These are phyloP conservation scores for Epinephelus moara DNA, from an alignment of 2,113 vertebrate genomes.

Conservation along the genomic window DNA sequence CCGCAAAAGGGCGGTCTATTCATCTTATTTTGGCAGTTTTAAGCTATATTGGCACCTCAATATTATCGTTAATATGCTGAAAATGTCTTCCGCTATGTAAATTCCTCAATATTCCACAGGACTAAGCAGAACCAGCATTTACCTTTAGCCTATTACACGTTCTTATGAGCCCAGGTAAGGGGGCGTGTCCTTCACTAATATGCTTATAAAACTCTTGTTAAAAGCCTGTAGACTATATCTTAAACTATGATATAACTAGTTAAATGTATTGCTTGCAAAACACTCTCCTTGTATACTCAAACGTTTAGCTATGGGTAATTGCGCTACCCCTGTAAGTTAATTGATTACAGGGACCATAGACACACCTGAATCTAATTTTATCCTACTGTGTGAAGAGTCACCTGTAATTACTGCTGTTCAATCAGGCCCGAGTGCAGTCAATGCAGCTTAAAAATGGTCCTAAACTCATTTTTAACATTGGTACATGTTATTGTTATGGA, in stretches of 20 bases:
- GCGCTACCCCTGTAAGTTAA: background rate
- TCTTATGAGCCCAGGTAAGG: too few species aligned
- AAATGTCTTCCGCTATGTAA: conserved; percentile 22
- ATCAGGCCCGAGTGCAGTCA: background rate
- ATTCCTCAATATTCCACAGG: background rate
- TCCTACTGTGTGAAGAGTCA: too few species aligned
- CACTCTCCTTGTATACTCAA: background rate
- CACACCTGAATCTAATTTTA: background rate
- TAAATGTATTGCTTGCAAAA: background rate
- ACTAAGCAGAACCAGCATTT: background rate
- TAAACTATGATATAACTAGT: too few species aligned
- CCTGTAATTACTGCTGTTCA: background rate
- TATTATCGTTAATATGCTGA: background rate
- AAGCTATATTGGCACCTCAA: background rate
- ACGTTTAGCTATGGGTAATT: too few species aligned
- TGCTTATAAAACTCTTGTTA: background rate
- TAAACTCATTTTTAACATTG: too few species aligned
- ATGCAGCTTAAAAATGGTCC: too few species aligned
- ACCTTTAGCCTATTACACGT: background rate
- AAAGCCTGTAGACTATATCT: background rate
- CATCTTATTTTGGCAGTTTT: background rate
- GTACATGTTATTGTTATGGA: too few species aligned
- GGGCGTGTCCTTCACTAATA: background rate
- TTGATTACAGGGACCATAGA: background rate
- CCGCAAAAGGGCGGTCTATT: background rate